phyloP scores from a whole-genome alignment of 2,888 invertebrate genomes.

The Steinernema carpocapsae region DNA sequence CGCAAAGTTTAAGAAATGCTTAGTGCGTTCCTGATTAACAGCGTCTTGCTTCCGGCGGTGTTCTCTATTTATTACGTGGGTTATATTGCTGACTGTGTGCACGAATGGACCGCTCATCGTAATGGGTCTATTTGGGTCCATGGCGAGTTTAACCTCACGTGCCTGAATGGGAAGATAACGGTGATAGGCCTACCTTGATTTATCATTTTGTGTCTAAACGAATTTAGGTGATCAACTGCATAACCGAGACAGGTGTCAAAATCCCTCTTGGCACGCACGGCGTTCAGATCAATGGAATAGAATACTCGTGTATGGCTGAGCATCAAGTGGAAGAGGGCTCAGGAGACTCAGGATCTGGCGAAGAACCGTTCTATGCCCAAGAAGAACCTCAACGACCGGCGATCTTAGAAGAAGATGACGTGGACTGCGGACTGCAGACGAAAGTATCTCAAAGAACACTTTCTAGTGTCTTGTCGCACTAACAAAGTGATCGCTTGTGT shows the following conservation, averaged over 20 bases:
- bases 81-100: slow-evolving; percentile 11
- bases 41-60: background rate
- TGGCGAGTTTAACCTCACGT: slow-evolving; percentile 45
- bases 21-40: slow-evolving; percentile 3
- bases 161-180: slow-evolving; percentile 39
- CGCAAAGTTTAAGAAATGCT: slow-evolving; percentile 29
- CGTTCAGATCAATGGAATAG: slow-evolving; percentile 47
- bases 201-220: background rate
- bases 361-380: background rate
- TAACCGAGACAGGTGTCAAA: slow-evolving; percentile 55
- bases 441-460: slow-evolving; percentile 45
- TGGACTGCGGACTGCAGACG: slow-evolving; percentile 33
- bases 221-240: slow-evolving; percentile 60
- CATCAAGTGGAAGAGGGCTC: slow-evolving; percentile 29
- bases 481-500: slow-evolving; percentile 53
- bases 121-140: slow-evolving; percentile 12
- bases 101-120: background rate
- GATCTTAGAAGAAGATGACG: background rate
- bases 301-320: slow-evolving; percentile 48
- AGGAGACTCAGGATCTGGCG: background rate
- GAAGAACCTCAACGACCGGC: slow-evolving; percentile 8
- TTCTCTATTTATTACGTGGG: slow-evolving; percentile 14
- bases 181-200: slow-evolving; percentile 31
- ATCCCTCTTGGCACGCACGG: slow-evolving; percentile 56
- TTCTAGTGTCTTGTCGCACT: slow-evolving; percentile 59